These are phyloP conservation scores for Drosophila nr. perissopoda DNA, from an alignment of 2,888 invertebrate genomes.

Conservation along the genomic window DNA sequence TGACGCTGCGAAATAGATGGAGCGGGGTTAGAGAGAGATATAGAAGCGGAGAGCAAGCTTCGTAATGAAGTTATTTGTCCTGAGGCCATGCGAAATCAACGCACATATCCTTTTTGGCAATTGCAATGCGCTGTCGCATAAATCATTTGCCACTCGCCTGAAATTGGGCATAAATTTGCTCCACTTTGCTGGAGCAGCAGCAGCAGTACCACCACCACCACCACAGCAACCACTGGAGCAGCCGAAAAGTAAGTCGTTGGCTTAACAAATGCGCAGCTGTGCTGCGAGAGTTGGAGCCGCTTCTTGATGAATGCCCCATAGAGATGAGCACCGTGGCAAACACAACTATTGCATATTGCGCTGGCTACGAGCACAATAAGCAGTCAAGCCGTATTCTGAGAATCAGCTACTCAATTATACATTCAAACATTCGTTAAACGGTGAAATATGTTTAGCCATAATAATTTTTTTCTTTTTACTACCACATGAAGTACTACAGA, in stretches of 20 bases:
- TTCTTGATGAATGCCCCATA: slow-evolving; percentile 38
- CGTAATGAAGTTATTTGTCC: slow-evolving; percentile 80
- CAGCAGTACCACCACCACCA: background rate
- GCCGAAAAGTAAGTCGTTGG: slow-evolving; percentile 71
- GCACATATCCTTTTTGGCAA: slow-evolving; percentile 81
- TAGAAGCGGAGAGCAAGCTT: slow-evolving; percentile 24
- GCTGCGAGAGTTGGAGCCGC: slow-evolving; percentile 22
- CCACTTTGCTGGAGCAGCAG: slow-evolving; percentile 60
- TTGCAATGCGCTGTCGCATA: slow-evolving; percentile 79
- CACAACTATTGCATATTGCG: background rate
- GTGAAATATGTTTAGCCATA: background rate
- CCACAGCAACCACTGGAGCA: slow-evolving; percentile 24
- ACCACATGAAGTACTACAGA: background rate
- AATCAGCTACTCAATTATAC: background rate
- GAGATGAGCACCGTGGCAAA: slow-evolving; percentile 35
- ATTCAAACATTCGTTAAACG: background rate
- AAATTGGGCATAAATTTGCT: slow-evolving; percentile 81
- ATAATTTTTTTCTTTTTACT: background rate
- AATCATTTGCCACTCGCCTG: slow-evolving; percentile 80
- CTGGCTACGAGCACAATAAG: background rate
- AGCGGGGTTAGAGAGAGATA: background rate
- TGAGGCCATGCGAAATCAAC: slow-evolving; percentile 79
- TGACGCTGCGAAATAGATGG: slow-evolving; percentile 1
- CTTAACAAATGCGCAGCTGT: slow-evolving; percentile 74
- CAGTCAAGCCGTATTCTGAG: background rate